Percentiles rank a stretch among this genome's conserved stretches.
Conservation (phyloP, 2,888 invertebrate genomes). For the Ophion ventricosus region DNA sequence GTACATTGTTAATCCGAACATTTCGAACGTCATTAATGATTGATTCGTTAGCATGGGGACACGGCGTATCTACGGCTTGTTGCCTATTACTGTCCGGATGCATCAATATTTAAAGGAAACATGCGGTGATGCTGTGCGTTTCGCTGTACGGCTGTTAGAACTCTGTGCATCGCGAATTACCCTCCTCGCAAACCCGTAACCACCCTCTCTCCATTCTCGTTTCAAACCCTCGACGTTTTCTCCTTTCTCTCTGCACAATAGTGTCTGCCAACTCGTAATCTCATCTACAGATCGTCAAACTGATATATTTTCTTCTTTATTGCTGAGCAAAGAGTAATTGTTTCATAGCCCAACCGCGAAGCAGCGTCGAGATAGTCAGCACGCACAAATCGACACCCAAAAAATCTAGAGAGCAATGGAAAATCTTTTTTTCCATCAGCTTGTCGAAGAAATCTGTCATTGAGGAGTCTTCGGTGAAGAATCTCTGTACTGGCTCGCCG, state of each 20-base stretch:
- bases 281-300: not conserved
- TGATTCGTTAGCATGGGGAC: constrained; percentile 64
- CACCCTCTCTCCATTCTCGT: constrained; percentile 16
- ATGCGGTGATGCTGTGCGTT: constrained; percentile 45
- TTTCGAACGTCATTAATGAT: constrained; percentile 69
- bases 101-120: constrained; percentile 69
- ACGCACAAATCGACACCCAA: no score
- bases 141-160: constrained; percentile 14
- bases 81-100: constrained; percentile 66
- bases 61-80: constrained; percentile 63
- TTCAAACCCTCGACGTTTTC: constrained; percentile 11
- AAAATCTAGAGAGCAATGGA: no score
- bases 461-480: not conserved
- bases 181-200: constrained; percentile 9
- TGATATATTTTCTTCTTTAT: not conserved
- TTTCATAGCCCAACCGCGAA: no score
- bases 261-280: not conserved
- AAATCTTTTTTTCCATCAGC: no score
- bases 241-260: constrained; percentile 21
- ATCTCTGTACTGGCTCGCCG: not conserved
- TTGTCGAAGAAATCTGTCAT: not conserved
- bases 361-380: no score
- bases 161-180: constrained; percentile 34
- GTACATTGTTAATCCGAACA: constrained; percentile 63
- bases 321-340: no score